phyloP scores from a whole-genome alignment of 2,797 vertebrate species.

The Eulemur albifrons region DNA sequence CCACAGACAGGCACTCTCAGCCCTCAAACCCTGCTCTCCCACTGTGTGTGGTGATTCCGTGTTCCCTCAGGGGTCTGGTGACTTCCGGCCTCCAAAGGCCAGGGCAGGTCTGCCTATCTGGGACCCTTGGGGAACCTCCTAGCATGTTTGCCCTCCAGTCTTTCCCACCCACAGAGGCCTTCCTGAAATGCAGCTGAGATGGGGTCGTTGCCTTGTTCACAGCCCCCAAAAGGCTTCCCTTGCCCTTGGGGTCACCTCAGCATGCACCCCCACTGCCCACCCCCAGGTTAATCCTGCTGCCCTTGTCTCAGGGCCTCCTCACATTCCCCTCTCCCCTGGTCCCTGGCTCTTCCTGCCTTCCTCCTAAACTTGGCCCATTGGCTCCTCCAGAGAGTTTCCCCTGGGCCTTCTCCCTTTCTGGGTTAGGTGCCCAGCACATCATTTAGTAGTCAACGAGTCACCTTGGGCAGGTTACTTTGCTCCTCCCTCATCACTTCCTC shows the following conservation, averaged over 20 bases:
- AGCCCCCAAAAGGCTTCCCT: not conserved
- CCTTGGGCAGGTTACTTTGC: no score
- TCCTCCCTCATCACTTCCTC: not conserved
- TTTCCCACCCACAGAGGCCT: not conserved
- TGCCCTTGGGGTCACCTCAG: not conserved
- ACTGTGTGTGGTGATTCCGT: not conserved
- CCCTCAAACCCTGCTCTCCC: not conserved
- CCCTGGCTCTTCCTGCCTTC: not conserved
- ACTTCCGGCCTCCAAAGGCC: not conserved
- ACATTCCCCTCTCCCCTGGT: not conserved
- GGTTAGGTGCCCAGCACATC: not conserved
- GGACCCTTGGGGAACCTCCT: not conserved
- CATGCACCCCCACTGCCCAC: not conserved
- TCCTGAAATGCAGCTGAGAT: not conserved
- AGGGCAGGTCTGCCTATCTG: not conserved
- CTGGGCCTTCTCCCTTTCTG: not conserved
- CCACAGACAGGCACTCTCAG: no score
- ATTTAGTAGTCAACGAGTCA: not conserved
- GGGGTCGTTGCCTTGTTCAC: not conserved
- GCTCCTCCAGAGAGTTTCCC: not conserved
- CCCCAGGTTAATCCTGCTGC: not conserved
- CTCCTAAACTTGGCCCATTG: not conserved
- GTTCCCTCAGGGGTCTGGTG: not conserved
- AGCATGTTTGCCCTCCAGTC: not conserved
- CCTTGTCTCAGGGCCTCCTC: not conserved